Conservation (phyloP, 2,113 vertebrate species). For the Sebastes schlegelii region DNA sequence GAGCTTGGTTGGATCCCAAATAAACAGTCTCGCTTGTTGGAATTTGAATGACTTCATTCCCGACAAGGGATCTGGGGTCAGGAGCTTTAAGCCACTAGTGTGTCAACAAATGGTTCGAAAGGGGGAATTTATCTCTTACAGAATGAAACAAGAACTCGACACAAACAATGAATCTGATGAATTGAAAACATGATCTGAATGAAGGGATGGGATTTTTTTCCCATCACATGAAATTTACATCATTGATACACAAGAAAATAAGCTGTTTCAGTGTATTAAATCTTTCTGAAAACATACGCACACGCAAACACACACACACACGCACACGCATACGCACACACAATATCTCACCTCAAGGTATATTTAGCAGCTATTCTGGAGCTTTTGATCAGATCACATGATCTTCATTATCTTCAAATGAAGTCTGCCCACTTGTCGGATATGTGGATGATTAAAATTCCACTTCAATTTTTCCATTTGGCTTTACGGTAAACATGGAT, state of each 20-base stretch:
- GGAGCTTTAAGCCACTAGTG: constrained; percentile 40
- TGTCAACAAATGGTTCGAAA: constrained; percentile 45
- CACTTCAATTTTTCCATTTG: neutral
- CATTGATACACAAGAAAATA: constrained; percentile 4
- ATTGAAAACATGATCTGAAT: constrained; percentile 9
- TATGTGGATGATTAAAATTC: neutral
- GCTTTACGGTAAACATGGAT: neutral
- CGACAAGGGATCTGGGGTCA: constrained; percentile 30
- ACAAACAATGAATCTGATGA: neutral
- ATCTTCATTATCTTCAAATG: neutral
- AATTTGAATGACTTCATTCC: constrained; percentile 51
- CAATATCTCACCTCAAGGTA: neutral
- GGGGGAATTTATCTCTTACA: neutral
- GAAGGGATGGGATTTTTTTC: neutral
- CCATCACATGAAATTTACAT: constrained; percentile 5
- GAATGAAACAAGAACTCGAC: constrained; percentile 6
- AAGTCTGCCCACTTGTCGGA: neutral
- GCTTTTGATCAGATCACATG: constrained; percentile 13
- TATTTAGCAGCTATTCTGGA: constrained; percentile 8
- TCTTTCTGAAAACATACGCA: constrained; percentile 13
- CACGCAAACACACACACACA: constrained; percentile 14
- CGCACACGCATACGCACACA: constrained; percentile 11
- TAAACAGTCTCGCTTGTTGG: constrained; percentile 46
- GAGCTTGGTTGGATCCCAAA: constrained; percentile 66
- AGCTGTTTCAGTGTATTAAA: constrained; percentile 33